A percentile compares a stretch with the other conserved stretches of the same genome.
These are phyloP conservation scores for Thamnophis elegans DNA, from an alignment of 2,797 vertebrate species.

Conservation along the genomic window DNA sequence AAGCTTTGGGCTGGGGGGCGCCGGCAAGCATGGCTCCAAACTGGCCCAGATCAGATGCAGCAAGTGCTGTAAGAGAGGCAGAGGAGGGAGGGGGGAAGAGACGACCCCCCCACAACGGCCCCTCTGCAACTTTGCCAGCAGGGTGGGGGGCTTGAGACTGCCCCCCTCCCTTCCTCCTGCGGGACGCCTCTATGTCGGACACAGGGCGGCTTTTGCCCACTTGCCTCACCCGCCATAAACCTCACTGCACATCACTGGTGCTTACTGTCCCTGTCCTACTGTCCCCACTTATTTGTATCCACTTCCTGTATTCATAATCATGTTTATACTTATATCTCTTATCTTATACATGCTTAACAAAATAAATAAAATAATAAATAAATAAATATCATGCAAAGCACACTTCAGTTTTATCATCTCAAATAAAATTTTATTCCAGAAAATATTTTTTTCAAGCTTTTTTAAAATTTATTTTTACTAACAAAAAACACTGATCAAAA, in stretches of 20 bases:
- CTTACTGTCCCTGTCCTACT: no score
- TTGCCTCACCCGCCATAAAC: no score
- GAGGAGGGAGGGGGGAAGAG: not conserved
- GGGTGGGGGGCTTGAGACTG: not conserved
- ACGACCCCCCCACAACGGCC: not conserved
- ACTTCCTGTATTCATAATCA: no score
- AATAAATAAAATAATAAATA: no score
- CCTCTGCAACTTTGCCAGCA: not conserved
- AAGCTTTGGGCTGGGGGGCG: conserved; percentile 86
- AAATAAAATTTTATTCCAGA: not conserved
- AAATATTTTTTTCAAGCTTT: no score
- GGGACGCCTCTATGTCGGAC: no score
- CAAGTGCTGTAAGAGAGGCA: conserved; percentile 86
- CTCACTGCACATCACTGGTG: no score
- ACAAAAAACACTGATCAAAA: not conserved
- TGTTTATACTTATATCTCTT: no score
- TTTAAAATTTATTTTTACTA: not conserved
- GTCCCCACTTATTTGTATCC: no score
- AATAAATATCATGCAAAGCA: not conserved
- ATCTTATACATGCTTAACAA: no score
- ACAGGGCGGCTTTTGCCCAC: no score
- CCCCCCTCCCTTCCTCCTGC: no score
- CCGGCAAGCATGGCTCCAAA: conserved; percentile 92
- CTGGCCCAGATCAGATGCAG: conserved; percentile 95
- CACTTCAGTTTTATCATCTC: not conserved